phyloP scores from a whole-genome alignment of 2,113 vertebrate genomes.

The Scomber colias region DNA sequence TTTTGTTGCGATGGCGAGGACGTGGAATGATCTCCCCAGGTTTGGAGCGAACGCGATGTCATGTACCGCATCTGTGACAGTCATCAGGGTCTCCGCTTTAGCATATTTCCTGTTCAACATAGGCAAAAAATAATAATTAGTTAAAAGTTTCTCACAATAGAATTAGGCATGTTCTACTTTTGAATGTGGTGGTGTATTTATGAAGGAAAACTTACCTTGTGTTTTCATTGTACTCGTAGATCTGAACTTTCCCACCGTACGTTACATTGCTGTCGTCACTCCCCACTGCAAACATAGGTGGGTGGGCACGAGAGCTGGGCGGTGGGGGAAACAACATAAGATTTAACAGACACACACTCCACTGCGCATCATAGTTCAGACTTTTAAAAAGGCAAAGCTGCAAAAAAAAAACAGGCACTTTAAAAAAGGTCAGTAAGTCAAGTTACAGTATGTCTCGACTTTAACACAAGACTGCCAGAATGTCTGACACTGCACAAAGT shows the following conservation, averaged over 20 bases:
- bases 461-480: not conserved
- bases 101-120: slow-evolving; percentile 90
- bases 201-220: slow-evolving; percentile 86
- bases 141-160: not conserved
- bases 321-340: not conserved
- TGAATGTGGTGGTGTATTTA: not conserved
- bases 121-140: slow-evolving; percentile 4
- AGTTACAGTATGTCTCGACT: not conserved
- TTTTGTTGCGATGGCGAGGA: slow-evolving; percentile 97
- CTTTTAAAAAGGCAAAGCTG: not conserved
- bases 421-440: not conserved
- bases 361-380: not conserved
- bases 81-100: slow-evolving; percentile 97
- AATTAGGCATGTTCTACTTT: too few species aligned
- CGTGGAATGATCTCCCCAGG: slow-evolving; percentile 96
- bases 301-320: slow-evolving; percentile 93
- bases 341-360: not conserved
- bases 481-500: not conserved
- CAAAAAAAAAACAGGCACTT: not conserved
- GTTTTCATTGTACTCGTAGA: slow-evolving; percentile 99
- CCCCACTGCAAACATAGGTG: slow-evolving; percentile 97
- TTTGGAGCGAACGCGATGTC: slow-evolving; percentile 98
- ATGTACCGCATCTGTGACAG: slow-evolving; percentile 95
- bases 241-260: slow-evolving; percentile 95
- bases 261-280: slow-evolving; percentile 94